Conservation (phyloP, 2,888 invertebrate genomes). For the Apotomis capreana region DNA sequence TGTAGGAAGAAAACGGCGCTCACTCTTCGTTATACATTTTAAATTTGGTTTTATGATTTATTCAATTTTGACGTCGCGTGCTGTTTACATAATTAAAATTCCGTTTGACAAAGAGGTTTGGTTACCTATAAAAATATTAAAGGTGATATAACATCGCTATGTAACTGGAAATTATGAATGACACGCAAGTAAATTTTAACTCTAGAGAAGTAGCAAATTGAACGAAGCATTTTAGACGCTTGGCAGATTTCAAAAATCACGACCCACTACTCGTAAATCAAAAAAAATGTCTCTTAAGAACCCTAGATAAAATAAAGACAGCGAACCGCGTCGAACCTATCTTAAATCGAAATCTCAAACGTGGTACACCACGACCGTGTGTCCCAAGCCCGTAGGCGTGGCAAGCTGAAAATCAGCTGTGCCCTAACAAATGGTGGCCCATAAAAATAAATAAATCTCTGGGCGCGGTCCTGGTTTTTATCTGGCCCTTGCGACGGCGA, state of each 20-base stretch:
- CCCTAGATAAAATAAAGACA: not conserved
- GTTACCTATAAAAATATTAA: no score
- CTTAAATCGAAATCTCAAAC: slow-evolving; percentile 18
- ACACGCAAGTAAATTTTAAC: no score
- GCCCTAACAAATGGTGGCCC: slow-evolving; percentile 64
- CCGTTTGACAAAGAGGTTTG: not conserved
- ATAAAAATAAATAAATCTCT: slow-evolving; percentile 73
- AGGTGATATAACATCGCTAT: no score
- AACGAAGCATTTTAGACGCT: no score
- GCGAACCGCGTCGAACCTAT: slow-evolving; percentile 24
- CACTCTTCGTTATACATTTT: slow-evolving; percentile 18
- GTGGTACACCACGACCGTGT: slow-evolving; percentile 35
- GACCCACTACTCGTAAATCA: not conserved
- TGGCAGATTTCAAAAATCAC: no score
- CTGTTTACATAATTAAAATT: slow-evolving; percentile 21
- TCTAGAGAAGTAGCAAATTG: no score
- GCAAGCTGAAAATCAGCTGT: slow-evolving; percentile 57
- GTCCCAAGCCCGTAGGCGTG: slow-evolving; percentile 48
- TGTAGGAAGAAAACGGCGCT: not conserved
- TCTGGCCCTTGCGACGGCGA: slow-evolving; percentile 56
- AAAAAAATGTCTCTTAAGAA: not conserved
- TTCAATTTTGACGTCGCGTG: slow-evolving; percentile 3
- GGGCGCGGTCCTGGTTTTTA: slow-evolving; percentile 59
- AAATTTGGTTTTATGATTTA: slow-evolving; percentile 26
- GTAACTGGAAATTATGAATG: no score